Conservation (phyloP, 2,888 invertebrate genomes). For the Trisateles emortualis region DNA sequence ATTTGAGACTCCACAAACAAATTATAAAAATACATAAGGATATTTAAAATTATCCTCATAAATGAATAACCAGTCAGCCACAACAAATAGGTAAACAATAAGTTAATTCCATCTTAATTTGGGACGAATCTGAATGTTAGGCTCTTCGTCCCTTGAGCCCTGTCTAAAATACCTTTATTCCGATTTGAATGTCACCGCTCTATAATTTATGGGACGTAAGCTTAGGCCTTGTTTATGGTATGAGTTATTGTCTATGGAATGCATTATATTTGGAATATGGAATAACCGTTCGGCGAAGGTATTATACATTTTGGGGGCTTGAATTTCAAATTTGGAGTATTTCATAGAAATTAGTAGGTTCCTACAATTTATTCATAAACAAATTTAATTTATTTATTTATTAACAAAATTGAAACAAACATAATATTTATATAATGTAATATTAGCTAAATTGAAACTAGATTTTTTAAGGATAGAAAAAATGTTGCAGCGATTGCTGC, state of each 20-base stretch:
- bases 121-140: constrained; percentile 58
- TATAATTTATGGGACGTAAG: constrained; percentile 73
- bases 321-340: constrained; percentile 14
- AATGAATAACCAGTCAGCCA: constrained; percentile 16
- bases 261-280: constrained; percentile 34
- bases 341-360: no score
- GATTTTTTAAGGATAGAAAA: no score
- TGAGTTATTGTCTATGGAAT: constrained; percentile 61
- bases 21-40: not conserved
- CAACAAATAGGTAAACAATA: constrained; percentile 49
- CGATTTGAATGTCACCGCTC: constrained; percentile 70
- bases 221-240: constrained; percentile 69
- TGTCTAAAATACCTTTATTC: constrained; percentile 68
- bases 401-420: no score
- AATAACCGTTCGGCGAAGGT: constrained; percentile 19
- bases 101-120: constrained; percentile 70
- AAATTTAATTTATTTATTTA: no score
- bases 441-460: no score
- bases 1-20: not conserved
- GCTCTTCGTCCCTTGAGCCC: constrained; percentile 46
- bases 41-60: not conserved
- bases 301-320: constrained; percentile 23
- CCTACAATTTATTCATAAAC: no score
- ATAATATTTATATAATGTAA: no score
- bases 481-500: no score